These are phyloP conservation scores for Diadumene lineata DNA, from an alignment of 92 coral and sea anemone genomes.

Conservation along the genomic window DNA sequence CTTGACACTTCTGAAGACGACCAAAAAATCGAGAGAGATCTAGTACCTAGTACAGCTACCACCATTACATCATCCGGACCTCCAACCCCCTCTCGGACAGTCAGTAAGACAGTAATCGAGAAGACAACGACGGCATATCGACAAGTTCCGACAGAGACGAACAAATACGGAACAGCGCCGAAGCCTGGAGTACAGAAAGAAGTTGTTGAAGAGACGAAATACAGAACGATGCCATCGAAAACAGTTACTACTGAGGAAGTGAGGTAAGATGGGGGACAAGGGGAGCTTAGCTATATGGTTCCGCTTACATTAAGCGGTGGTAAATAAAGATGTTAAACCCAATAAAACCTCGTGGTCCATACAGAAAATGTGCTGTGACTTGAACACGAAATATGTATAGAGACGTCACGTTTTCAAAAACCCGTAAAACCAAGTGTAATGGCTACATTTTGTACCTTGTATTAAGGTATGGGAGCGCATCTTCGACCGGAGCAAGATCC, in stretches of 20 bases:
- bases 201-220: constrained; percentile 48
- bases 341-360: too few species aligned
- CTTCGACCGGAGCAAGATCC: too few species aligned
- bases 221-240: constrained; percentile 25
- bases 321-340: too few species aligned
- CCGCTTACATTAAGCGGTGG: too few species aligned
- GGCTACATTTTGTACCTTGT: too few species aligned
- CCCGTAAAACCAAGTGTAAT: too few species aligned
- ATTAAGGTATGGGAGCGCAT: too few species aligned
- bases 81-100: constrained; percentile 40
- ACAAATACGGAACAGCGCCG: constrained; percentile 50
- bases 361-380: too few species aligned
- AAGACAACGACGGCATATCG: constrained; percentile 28
- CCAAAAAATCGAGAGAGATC: constrained; percentile 81
- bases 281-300: too few species aligned
- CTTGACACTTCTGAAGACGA: constrained; percentile 90
- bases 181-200: constrained; percentile 50
- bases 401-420: too few species aligned
- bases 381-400: too few species aligned
- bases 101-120: constrained; percentile 30
- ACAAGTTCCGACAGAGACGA: constrained; percentile 36
- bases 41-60: constrained; percentile 67
- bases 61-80: constrained; percentile 27
- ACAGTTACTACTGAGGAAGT: constrained; percentile 36
- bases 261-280: constrained; percentile 12